Percentiles rank a stretch among this genome's conserved stretches.
Evolutionary conservation across 1,140 invertebrate genomes (phyloP).

Genomic region (Macrosteles quadrilineatus): DNA sequence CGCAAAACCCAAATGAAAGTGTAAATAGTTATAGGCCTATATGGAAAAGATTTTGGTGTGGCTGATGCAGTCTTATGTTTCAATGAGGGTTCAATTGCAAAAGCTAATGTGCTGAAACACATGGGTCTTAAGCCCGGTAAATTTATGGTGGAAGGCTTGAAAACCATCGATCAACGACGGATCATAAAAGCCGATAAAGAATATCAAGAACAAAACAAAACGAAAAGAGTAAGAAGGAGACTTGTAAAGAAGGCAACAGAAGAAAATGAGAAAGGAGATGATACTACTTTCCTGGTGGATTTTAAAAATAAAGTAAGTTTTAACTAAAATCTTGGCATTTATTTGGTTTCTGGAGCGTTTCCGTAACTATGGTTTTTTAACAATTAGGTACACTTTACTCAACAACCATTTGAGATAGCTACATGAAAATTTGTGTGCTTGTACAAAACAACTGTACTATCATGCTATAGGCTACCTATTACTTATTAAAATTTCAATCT

Average conservation of each 20-base stretch:
- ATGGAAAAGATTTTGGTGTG: background rate
- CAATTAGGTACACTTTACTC: too few relatives aligned
- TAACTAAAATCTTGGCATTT: too few relatives aligned
- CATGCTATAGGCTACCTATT: too few relatives aligned
- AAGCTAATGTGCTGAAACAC: background rate
- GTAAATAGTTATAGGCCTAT: background rate
- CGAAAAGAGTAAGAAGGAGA: background rate
- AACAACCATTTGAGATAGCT: too few relatives aligned
- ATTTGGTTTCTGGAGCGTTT: too few relatives aligned
- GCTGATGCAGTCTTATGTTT: slow-evolving; percentile 1
- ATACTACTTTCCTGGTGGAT: background rate
- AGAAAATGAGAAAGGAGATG: background rate
- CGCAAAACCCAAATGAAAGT: slow-evolving; percentile 7
- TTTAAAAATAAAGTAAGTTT: slow-evolving; percentile 4
- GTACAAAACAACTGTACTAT: too few relatives aligned
- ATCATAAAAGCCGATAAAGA: slow-evolving; percentile 6
- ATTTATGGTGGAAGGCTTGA: background rate
- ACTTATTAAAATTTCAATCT: too few relatives aligned
- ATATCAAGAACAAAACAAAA: slow-evolving; percentile 1
- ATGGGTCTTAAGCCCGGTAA: background rate
- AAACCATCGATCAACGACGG: background rate
- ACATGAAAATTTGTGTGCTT: too few relatives aligned
- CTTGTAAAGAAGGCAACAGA: background rate
- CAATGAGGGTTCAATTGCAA: slow-evolving; percentile 6
- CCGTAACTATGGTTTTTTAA: too few relatives aligned